These are phyloP conservation scores for Subacronicta megacephala DNA, from an alignment of 2,888 invertebrate species.

Conservation along the genomic window DNA sequence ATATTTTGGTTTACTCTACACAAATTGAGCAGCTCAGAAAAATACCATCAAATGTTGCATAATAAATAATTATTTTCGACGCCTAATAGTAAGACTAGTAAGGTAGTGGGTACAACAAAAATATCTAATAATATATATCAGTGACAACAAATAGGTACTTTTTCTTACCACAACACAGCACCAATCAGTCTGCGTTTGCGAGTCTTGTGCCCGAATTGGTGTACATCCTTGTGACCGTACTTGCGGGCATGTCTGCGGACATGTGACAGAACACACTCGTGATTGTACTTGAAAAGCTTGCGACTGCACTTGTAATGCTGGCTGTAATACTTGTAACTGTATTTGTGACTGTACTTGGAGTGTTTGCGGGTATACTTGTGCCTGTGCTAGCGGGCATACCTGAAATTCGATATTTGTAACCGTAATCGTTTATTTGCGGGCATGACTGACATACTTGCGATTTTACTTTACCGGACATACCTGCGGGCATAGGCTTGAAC, in stretches of 20 bases:
- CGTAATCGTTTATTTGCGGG: too few species aligned
- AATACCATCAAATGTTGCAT: too few species aligned
- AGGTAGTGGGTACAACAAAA: too few species aligned
- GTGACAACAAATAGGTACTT: not conserved
- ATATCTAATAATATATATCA: too few species aligned
- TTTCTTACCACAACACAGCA: slow-evolving; percentile 70
- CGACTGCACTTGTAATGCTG: not conserved
- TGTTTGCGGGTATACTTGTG: slow-evolving; percentile 1
- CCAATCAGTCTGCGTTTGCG: slow-evolving; percentile 75
- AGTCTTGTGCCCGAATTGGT: slow-evolving; percentile 22
- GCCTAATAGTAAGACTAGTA: too few species aligned
- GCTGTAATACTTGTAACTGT: not conserved
- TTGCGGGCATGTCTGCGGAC: not conserved
- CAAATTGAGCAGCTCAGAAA: too few species aligned
- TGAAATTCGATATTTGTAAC: too few species aligned
- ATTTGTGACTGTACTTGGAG: not conserved
- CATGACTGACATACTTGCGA: too few species aligned
- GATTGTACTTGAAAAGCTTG: not conserved
- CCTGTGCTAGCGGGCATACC: not conserved
- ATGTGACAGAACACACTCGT: not conserved
- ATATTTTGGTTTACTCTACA: too few species aligned
- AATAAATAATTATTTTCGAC: too few species aligned
- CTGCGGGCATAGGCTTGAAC: not conserved
- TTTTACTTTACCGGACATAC: too few species aligned
- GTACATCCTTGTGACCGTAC: not conserved